Conservation (phyloP, 2,888 invertebrate genomes). For the Tenthredo livida region DNA sequence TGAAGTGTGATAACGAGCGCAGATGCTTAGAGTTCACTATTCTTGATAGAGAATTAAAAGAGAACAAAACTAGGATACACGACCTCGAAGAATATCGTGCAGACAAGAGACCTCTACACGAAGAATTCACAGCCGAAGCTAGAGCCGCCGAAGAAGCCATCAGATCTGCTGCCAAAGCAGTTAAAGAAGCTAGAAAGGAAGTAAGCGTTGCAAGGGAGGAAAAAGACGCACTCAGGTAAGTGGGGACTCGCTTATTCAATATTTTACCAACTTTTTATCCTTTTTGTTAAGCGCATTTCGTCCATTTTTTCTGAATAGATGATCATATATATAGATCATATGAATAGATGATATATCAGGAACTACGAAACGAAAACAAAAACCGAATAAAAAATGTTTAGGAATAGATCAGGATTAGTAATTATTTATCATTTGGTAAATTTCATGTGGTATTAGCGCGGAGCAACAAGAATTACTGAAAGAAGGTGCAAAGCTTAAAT, state of each 20-base stretch:
- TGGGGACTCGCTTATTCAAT: neutral
- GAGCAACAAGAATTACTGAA: slow-evolving; percentile 95
- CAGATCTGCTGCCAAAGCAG: slow-evolving; percentile 83
- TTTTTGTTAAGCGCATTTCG: neutral
- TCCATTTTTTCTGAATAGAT: neutral
- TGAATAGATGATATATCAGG: no score
- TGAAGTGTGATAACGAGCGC: slow-evolving; percentile 97
- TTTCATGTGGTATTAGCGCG: slow-evolving; percentile 78
- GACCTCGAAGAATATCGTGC: slow-evolving; percentile 82
- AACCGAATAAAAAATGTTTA: neutral
- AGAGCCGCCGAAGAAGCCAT: slow-evolving; percentile 88
- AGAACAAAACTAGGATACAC: slow-evolving; percentile 94
- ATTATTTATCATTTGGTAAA: neutral
- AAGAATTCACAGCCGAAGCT: slow-evolving; percentile 80
- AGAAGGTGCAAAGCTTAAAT: slow-evolving; percentile 96
- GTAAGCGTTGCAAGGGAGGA: slow-evolving; percentile 93
- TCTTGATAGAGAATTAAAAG: slow-evolving; percentile 96
- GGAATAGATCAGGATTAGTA: neutral
- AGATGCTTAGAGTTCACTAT: slow-evolving; percentile 98
- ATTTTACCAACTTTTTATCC: neutral
- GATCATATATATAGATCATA: no score
- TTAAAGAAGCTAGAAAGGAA: slow-evolving; percentile 95
- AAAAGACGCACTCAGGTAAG: slow-evolving; percentile 88
- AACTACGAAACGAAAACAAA: no score
- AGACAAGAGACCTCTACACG: slow-evolving; percentile 74